A percentile compares a stretch with the other conserved stretches of the same genome.
These are phyloP conservation scores for Pyrgilauda ruficollis DNA, from an alignment of 2,113 vertebrate genomes.

Conservation along the genomic window DNA sequence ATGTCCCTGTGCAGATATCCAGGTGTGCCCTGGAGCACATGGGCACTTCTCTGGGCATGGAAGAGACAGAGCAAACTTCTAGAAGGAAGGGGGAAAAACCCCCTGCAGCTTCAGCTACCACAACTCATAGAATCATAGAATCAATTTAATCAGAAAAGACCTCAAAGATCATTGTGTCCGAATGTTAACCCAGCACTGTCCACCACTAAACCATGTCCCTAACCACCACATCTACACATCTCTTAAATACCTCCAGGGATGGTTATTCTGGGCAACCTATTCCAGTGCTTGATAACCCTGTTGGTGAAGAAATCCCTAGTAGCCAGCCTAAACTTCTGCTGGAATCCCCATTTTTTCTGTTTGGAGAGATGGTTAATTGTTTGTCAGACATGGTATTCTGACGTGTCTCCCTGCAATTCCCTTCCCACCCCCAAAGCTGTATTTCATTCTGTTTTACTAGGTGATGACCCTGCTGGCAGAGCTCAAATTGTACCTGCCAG, in stretches of 20 bases:
- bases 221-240: background rate
- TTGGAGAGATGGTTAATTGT: background rate
- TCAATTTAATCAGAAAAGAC: background rate
- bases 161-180: background rate
- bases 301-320: background rate
- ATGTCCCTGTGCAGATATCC: background rate
- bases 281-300: background rate
- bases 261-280: background rate
- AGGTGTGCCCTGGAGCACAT: background rate
- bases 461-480: background rate
- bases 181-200: background rate
- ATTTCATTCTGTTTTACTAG: background rate
- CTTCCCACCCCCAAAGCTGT: rapidly evolving
- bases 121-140: background rate
- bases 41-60: background rate
- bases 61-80: background rate
- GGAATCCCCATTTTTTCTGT: background rate
- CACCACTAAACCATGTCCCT: background rate
- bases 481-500: rapidly evolving
- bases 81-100: background rate
- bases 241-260: background rate
- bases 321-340: background rate
- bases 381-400: background rate
- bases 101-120: background rate
- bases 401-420: background rate